Base-by-base conservation (phyloP, 1,140 invertebrate species). In the Papilio xuthus region DNA sequence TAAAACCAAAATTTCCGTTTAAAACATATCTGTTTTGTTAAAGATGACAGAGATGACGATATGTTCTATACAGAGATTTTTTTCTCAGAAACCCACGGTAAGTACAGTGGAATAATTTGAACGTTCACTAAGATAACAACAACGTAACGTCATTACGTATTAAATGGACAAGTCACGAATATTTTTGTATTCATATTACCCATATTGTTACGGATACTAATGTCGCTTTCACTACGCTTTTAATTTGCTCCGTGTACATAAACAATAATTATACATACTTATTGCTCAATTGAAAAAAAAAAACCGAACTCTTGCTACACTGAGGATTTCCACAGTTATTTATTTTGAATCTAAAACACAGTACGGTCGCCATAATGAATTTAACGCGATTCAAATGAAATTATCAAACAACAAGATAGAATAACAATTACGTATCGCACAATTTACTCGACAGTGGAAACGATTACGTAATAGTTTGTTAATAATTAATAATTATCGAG, bases 401-500 rank as follows among this genome's bases (percentile, higher is more conserved):
- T 23, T 13, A 26, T 63, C 23, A 8, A 63, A 63, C 13, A 63
- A 28, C 26, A 28, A 28, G 9, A 28, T 10, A 63, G 6, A 63
- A 63, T 28, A 28, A 12, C n/a, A 12, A 63, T 53, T 60, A 23
- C 60, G 23, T 63, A 63, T 63, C 60, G 26, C 28, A 63, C 26
- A 63, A 12, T 60, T 26, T 23, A 26, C 20, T 41, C 70, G 0
- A 72, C 13, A 47, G 71, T 47, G 42, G 71, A 72, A 72, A 44
- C 20, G 50, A 47, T 47, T 47, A 72, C 23, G 71, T 72, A 44
- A 72, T 20, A 23, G n/a, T 47, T 72, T 47, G 44, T 72, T 50
- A 72, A 72, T 71, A 71, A 71, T 71, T 71, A 44, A 41, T 72
- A 72, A 72, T 63, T 63, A 28, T 72, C 70, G 41, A 47, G 15